Percentiles rank a stretch among this genome's conserved stretches.
phyloP scores from a whole-genome alignment of 2,113 vertebrate species.

The Gadus macrocephalus region DNA sequence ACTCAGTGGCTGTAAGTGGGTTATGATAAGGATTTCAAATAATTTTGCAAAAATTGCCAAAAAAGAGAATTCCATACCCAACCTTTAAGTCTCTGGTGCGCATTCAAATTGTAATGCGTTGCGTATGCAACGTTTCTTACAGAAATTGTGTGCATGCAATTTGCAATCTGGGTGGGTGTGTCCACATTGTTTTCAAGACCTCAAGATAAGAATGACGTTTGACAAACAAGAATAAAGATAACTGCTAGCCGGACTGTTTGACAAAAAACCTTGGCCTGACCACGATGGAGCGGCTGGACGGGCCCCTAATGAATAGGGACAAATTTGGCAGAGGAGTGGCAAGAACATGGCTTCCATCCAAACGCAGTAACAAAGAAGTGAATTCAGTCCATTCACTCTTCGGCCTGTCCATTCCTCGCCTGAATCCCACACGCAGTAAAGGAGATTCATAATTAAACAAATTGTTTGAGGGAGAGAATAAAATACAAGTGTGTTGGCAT shows the following conservation, averaged over 20 bases:
- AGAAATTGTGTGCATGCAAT: not conserved
- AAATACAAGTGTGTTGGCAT: too few relatives aligned
- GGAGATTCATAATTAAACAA: not conserved
- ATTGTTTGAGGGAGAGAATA: not conserved
- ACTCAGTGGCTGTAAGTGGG: too few relatives aligned
- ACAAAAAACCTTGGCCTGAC: conserved; percentile 13
- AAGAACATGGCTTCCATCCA: conserved; percentile 50
- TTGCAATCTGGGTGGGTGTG: conserved; percentile 3
- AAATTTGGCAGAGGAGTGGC: conserved; percentile 24
- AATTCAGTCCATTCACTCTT: conserved; percentile 31
- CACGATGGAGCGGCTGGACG: conserved; percentile 51
- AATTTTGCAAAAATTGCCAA: too few relatives aligned
- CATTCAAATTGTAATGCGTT: not conserved
- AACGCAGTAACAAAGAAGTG: conserved; percentile 60
- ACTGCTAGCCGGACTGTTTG: too few relatives aligned
- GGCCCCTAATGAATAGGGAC: conserved; percentile 42
- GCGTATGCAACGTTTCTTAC: not conserved
- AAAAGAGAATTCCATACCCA: too few relatives aligned
- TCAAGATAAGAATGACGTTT: conserved; percentile 14
- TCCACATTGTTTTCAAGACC: not conserved
- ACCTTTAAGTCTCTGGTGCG: too few relatives aligned
- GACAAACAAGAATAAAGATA: not conserved
- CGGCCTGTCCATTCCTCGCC: conserved; percentile 20
- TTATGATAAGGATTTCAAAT: too few relatives aligned
- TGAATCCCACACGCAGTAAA: not conserved